Percentiles rank a stretch among this genome's conserved stretches.
Evolutionary conservation across 1,140 invertebrate species (phyloP).

Genomic region (Drosophila nebulosa): DNA sequence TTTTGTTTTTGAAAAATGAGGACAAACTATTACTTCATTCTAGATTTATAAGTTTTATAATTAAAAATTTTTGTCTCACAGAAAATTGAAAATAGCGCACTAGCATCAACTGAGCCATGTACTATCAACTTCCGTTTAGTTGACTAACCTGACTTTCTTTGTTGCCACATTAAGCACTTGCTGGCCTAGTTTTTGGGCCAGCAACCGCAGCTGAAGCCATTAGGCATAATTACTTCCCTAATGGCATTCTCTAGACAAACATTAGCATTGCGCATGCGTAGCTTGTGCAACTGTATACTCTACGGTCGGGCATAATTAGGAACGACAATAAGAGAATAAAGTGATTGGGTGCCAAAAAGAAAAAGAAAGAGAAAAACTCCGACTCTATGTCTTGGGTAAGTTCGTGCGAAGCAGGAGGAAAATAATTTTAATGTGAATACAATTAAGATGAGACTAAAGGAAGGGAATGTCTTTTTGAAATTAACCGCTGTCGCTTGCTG

Average conservation of each 20-base stretch:
- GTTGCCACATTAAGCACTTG: slow-evolving; percentile 47
- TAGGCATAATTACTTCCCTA: slow-evolving; percentile 58
- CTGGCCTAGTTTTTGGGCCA: slow-evolving; percentile 38
- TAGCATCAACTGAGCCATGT: slow-evolving; percentile 9
- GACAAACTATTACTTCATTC: neutral
- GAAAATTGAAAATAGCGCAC: neutral
- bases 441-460: slow-evolving; percentile 10
- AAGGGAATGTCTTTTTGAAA: slow-evolving; percentile 30
- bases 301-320: slow-evolving; percentile 38
- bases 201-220: slow-evolving; percentile 40
- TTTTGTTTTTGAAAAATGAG: neutral
- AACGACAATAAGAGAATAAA: slow-evolving; percentile 35
- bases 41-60: slow-evolving; percentile 3
- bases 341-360: slow-evolving; percentile 44
- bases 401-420: neutral
- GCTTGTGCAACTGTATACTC: slow-evolving; percentile 19
- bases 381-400: neutral
- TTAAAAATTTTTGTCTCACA: neutral
- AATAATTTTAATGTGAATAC: slow-evolving; percentile 25
- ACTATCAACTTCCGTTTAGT: slow-evolving; percentile 41
- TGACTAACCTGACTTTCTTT: slow-evolving; percentile 28
- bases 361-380: neutral
- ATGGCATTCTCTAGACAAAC: slow-evolving; percentile 32
- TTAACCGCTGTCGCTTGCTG: slow-evolving; percentile 10
- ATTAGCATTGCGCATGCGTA: slow-evolving; percentile 52